These are phyloP conservation scores for Lanistes nyassanus DNA, from an alignment of 1,140 invertebrate species.

Conservation along the genomic window DNA sequence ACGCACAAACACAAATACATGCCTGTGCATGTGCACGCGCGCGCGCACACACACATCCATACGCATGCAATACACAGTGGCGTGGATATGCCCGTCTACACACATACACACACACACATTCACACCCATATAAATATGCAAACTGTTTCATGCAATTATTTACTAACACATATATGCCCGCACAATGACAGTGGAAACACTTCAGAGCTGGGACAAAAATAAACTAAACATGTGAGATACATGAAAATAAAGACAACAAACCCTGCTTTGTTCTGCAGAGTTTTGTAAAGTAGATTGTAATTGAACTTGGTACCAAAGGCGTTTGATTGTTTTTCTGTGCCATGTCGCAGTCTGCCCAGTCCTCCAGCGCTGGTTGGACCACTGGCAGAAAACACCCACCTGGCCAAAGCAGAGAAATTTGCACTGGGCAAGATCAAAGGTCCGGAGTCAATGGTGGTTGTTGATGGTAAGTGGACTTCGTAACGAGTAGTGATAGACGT, in stretches of 20 bases:
- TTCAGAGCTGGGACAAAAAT: neutral
- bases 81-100: neutral
- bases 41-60: neutral
- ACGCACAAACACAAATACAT: slow-evolving; percentile 2
- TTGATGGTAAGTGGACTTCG: slow-evolving; percentile 42
- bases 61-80: neutral
- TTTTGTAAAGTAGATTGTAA: no score
- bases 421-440: slow-evolving; percentile 39
- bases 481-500: no score
- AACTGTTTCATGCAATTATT: no score
- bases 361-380: slow-evolving; percentile 38
- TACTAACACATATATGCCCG: no score
- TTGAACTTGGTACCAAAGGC: no score
- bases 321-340: neutral
- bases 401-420: slow-evolving; percentile 40
- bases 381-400: slow-evolving; percentile 40
- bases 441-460: slow-evolving; percentile 49
- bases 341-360: slow-evolving; percentile 32
- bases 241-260: no score
- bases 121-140: neutral
- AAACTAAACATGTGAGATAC: neutral
- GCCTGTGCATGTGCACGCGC: neutral
- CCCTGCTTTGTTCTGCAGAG: no score
- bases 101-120: neutral
- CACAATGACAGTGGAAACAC: no score